Base-by-base conservation (phyloP, 2,797 vertebrate species). In the Glossophaga mutica region DNA sequence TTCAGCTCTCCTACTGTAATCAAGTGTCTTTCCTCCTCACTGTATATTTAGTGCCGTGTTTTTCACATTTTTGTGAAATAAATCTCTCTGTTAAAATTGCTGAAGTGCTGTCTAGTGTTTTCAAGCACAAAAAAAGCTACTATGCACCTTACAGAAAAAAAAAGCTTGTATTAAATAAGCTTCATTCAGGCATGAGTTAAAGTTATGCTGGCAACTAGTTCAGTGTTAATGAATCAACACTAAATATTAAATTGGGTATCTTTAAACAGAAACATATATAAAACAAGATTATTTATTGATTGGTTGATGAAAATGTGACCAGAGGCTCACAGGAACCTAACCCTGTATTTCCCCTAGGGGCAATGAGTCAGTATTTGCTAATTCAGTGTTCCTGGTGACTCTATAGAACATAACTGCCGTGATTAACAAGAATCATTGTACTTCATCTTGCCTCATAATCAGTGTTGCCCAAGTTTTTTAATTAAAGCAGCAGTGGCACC, bases 231-330 rank as follows among this genome's bases (percentile, higher is more conserved):
- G 68, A 94, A 65, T 50, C 62, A 83, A 70, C 6, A 12, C 9
- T 32, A 9, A 48, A 24, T 42, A 59, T 19, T 48, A 89, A 95
- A 90, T 39, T 29, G 48, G 22, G 16, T 24, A 48, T 87, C 88
- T 83, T 79, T 52, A 70, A 91, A 50, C 57, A 94, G 48, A 94
- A 73, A 73, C 29, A 81, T 81, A 81, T 29, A 91, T 21, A 88
- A 89, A 96, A 52, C 81, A 79, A 76, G 16, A 11, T 34, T 81
- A 29, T 34, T 52, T 50, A 39, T 39, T 76, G 34, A 44, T n/a
- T 3, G 2, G 67, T 29, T 62, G 57, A 81, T 74, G 39, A 94
- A 86, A 90, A 70, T 84, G 37, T 74, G 78, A 67, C 32, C 62
- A 44, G n/a, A 84, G 32, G 14, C 65, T 83, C 26, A 5, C 22